phyloP scores from a whole-genome alignment of 2,797 vertebrate genomes.

The Mastacembelus armatus region DNA sequence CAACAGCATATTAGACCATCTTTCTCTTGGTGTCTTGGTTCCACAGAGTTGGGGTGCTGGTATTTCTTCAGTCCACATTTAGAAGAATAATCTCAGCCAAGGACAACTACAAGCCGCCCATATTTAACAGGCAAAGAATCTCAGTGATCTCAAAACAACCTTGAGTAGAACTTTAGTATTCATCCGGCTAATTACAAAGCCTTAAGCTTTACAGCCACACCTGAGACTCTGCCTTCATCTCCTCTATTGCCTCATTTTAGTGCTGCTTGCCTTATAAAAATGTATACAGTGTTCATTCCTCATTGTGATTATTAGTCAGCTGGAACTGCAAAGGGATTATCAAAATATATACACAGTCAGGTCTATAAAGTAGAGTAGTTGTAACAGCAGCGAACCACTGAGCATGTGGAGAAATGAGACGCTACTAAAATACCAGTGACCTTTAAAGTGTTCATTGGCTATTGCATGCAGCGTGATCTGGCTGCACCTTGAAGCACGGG shows the following conservation, averaged over 20 bases:
- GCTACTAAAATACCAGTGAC: slow-evolving; percentile 59
- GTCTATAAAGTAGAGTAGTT: slow-evolving; percentile 3
- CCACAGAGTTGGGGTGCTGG: neutral
- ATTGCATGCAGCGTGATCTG: slow-evolving; percentile 48
- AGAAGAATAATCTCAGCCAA: slow-evolving; percentile 23
- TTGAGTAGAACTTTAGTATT: slow-evolving; percentile 11
- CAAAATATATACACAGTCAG: neutral
- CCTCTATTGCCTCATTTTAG: slow-evolving; percentile 23
- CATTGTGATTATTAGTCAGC: slow-evolving; percentile 26
- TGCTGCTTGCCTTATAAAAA: slow-evolving; percentile 32
- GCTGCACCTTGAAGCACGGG: slow-evolving; percentile 29
- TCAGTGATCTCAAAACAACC: slow-evolving; percentile 6
- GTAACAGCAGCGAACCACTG: slow-evolving; percentile 7
- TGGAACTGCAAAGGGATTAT: slow-evolving; percentile 19
- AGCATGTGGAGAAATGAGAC: slow-evolving; percentile 35
- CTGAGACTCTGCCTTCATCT: slow-evolving; percentile 29
- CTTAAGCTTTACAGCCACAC: slow-evolving; percentile 30
- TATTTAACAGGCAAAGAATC: neutral
- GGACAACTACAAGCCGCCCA: neutral
- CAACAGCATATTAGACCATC: neutral
- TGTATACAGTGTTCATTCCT: slow-evolving; percentile 26
- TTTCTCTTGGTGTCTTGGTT: slow-evolving; percentile 6
- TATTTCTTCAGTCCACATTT: slow-evolving; percentile 16
- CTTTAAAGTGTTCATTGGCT: slow-evolving; percentile 64
- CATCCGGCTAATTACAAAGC: slow-evolving; percentile 25